These are phyloP conservation scores for Trachelus stipa DNA, from an alignment of 2,888 invertebrate species.

Conservation along the genomic window DNA sequence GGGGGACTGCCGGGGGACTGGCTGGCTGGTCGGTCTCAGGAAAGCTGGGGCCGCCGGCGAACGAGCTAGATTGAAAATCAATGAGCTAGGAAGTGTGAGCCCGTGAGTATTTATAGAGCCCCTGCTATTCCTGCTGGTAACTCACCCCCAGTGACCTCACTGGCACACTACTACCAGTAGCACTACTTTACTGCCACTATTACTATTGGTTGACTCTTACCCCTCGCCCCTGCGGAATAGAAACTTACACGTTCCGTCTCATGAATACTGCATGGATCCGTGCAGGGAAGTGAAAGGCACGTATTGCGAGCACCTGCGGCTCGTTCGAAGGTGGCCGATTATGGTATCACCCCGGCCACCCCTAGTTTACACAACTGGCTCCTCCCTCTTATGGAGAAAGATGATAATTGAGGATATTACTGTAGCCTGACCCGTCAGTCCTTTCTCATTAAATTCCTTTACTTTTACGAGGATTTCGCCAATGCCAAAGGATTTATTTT, in stretches of 20 bases:
- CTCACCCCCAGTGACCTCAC: background rate
- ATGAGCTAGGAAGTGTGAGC: constrained; percentile 46
- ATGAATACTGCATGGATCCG: background rate
- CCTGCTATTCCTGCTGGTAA: background rate
- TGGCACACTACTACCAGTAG: background rate
- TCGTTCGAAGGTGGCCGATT: background rate
- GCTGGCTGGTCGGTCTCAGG: no score
- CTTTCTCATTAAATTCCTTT: background rate
- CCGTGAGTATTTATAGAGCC: constrained; percentile 40
- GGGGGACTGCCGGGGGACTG: background rate
- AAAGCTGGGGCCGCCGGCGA: background rate
- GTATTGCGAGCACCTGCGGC: background rate
- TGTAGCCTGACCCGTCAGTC: background rate
- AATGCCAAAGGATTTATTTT: background rate
- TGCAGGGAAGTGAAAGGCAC: background rate
- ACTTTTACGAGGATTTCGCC: background rate
- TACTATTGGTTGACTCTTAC: background rate
- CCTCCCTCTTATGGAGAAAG: background rate
- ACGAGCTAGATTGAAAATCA: constrained; percentile 50
- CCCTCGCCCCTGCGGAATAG: background rate
- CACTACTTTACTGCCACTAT: background rate
- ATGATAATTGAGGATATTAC: background rate
- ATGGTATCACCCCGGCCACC: background rate
- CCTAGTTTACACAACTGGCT: background rate
- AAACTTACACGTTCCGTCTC: background rate